A percentile compares a stretch with the other conserved stretches of the same genome.
Conservation (phyloP, 2,113 vertebrate genomes). For the Chaetura pelagica region DNA sequence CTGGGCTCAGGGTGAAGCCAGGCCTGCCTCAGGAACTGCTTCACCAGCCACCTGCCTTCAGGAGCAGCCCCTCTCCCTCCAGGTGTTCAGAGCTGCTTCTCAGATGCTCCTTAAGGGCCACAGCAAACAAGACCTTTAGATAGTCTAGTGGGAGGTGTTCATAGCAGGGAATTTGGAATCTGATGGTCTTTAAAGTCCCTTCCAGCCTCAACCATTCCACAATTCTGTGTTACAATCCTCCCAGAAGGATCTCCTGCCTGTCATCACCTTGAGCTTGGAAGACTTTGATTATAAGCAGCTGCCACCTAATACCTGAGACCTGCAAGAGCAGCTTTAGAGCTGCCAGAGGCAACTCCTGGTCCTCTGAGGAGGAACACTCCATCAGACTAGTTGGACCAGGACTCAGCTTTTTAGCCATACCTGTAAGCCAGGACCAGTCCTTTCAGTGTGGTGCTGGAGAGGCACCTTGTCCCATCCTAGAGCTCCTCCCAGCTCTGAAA, state of each 20-base stretch:
- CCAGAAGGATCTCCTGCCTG: neutral
- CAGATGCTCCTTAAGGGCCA: neutral
- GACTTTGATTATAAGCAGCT: neutral
- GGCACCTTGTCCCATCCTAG: neutral
- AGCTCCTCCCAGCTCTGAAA: neutral
- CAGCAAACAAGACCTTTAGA: neutral
- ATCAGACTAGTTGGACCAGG: neutral
- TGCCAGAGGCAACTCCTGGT: neutral
- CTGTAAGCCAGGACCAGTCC: fast-evolving
- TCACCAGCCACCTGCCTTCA: neutral
- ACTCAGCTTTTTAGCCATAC: neutral
- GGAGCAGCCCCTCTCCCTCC: neutral
- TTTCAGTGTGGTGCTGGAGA: neutral
- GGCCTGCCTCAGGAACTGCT: neutral
- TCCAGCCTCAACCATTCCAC: too few species aligned
- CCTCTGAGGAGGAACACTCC: neutral
- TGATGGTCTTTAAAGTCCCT: too few species aligned
- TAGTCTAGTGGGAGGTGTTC: too few species aligned
- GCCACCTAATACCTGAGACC: too few species aligned
- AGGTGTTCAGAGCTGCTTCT: neutral
- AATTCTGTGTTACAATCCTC: neutral
- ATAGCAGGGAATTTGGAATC: too few species aligned
- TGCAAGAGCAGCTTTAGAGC: neutral
- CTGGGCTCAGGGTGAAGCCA: neutral
- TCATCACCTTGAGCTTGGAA: neutral